A percentile compares a stretch with the other conserved stretches of the same genome.
Evolutionary conservation across 1,140 invertebrate species (phyloP).

Genomic region (Macrotrachela quadricornifera): DNA sequence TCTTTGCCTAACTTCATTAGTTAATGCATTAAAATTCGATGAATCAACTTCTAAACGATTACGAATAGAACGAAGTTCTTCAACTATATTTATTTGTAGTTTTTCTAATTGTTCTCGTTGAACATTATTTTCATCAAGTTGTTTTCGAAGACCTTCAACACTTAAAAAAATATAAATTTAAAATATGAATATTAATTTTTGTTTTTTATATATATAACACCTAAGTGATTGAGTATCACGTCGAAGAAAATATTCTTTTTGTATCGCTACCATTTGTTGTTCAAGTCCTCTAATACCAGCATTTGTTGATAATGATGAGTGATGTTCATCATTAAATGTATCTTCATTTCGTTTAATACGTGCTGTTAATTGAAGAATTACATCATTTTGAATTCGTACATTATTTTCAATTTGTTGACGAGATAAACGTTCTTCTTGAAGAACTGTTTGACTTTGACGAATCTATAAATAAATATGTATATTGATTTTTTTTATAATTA

Average conservation of each 20-base stretch:
- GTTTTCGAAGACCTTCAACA: too few species aligned
- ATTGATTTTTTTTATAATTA: too few species aligned
- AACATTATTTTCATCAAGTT: background rate
- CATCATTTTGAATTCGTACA: constrained; percentile 19
- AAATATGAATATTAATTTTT: too few species aligned
- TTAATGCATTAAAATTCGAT: background rate
- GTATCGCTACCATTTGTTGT: too few species aligned
- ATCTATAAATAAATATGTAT: constrained; percentile 4
- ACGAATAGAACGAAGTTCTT: background rate
- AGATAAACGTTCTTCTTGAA: constrained; percentile 19
- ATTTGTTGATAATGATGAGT: background rate
- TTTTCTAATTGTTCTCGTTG: constrained; percentile 4
- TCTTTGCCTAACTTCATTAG: background rate
- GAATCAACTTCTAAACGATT: background rate
- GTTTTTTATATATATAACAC: too few species aligned
- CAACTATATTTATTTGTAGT: background rate
- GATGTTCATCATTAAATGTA: constrained; percentile 12
- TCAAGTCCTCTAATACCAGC: too few species aligned
- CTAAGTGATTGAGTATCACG: too few species aligned
- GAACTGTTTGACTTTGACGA: constrained; percentile 18
- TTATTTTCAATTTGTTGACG: constrained; percentile 21
- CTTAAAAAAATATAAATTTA: too few species aligned
- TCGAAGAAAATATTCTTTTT: too few species aligned
- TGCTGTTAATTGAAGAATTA: constrained; percentile 18
- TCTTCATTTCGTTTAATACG: constrained; percentile 24